Evolutionary conservation across 2,888 invertebrate species (phyloP), one percentile per base, ranked within the genome.

Genomic region (Heliconius aoede): DNA sequence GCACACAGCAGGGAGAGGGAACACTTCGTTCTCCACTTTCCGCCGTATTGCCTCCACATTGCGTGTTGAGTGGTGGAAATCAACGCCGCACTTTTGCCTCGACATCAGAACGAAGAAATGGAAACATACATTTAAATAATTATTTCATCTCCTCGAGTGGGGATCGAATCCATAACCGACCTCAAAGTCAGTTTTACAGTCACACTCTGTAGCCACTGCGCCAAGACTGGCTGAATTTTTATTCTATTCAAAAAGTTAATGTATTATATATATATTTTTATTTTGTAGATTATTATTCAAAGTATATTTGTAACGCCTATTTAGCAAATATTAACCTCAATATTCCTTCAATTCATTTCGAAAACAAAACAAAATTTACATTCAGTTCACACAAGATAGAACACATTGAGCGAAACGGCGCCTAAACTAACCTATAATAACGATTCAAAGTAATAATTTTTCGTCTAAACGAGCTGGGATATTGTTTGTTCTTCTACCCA

Each of bases 401-500:
- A 72, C 73, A 76, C 21, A 40, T 67, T 72, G 72, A 74, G 73
- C 74, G 77, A 75, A 75, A 64, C 75, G 75, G 75, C 75, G 71
- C 77, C 79, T 78, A 80, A 81, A 81, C 73, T 72, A 85, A 88
- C 90, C 76, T 69, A 90, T 92, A 92, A 93, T 91, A 90, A 88
- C 86, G 86, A 86, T 87, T 87, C 81, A 84, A 82, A 80, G 83
- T n/a, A n/a, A 88, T 92, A 91, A 91, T 93, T 90, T 79, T 86
- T 88, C 90, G 87, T 89, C 83, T 88, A 93, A 94, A 94, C 94
- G 92, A 94, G 84, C 91, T 91, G 88, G 92, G 88, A 91, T 91
- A 90, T 88, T 94, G 94, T 94, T 94, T 94, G 94, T 94, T 94
- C 93, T 93, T 91, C 91, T 89, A 88, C 86, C 86, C 83, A 86